Evolutionary conservation across 2,888 invertebrate genomes (phyloP), one percentile per base, ranked within the genome.

Genomic region (Athalia cordata): DNA sequence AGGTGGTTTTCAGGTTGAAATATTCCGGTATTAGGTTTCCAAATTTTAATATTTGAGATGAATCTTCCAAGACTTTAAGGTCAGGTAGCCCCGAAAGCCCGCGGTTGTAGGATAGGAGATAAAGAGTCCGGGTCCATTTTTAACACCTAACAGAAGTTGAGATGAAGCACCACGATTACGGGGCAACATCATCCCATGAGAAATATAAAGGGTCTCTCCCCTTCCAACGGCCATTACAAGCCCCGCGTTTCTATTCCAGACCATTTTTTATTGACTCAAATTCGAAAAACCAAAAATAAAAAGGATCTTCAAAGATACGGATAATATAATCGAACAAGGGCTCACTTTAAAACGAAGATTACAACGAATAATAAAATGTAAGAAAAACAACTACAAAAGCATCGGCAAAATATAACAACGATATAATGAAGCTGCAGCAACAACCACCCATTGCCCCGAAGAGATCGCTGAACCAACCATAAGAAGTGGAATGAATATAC

Each of bases 111-210:
- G 77, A 64, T 79, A 83, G 81, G 82, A 84, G 86, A 86, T 86
- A 85, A 85, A 85, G 80, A 84, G 80, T 83, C 82, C 83, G 86
- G 83, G 83, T 82, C 82, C 87, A 87, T 87, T 87, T 87, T 87
- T 87, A 86, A 87, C 86, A 87, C 86, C 87, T 85, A 84, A 87
- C 86, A 86, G 87, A 85, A 88, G 87, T 88, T 87, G 81, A 88
- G 88, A 87, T 88, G 85, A 83, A 81, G 81, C 80, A 79, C 79
- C 84, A 82, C 86, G 86, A 87, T 87, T 87, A 84, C 75, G 79
- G 64, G 67, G 79, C 78, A 81, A 81, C 85, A 86, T 86, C 86
- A 87, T 86, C 86, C 87, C 43, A 84, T 87, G 87, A 88, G 86
- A 88, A 88, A 89, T 88, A 85, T 85, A 85, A 83, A 84, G 82